Percentiles rank a stretch among this genome's conserved stretches.
These are phyloP conservation scores for Campylomormyrus numenius DNA, from an alignment of 2,113 vertebrate genomes.

Conservation along the genomic window DNA sequence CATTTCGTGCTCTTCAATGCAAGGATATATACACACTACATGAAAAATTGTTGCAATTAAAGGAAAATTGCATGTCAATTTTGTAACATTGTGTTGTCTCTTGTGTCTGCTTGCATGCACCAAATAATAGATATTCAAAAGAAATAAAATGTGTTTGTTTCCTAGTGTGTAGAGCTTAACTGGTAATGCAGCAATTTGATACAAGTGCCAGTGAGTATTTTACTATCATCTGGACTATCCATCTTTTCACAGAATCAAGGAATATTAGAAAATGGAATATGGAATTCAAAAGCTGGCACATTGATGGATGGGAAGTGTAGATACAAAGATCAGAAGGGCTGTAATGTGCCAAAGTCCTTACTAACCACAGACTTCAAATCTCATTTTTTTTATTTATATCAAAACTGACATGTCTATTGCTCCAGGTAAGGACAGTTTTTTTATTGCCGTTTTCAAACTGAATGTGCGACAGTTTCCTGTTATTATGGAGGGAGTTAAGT, in stretches of 20 bases:
- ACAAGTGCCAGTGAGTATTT: background rate
- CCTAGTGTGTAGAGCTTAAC: background rate
- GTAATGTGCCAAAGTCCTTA: background rate
- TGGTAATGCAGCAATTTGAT: background rate
- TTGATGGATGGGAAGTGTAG: background rate
- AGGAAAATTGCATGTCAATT: background rate
- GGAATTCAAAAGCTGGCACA: background rate
- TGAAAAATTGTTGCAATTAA: background rate
- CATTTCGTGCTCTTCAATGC: background rate
- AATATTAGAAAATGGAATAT: background rate
- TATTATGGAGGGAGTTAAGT: background rate
- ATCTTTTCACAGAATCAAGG: background rate
- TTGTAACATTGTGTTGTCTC: background rate
- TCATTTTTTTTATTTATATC: background rate
- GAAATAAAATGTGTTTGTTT: background rate
- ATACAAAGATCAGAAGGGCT: background rate
- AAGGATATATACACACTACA: background rate
- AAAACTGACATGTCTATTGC: background rate
- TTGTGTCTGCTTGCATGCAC: background rate
- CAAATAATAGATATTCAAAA: background rate
- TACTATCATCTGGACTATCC: background rate
- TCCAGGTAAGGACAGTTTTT: background rate
- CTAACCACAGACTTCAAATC: background rate
- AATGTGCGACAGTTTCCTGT: background rate
- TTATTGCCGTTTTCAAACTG: background rate